A percentile compares a stretch with the other conserved stretches of the same genome.
These are phyloP conservation scores for Lepisosteus osseus DNA, from an alignment of 2,113 vertebrate genomes.

Conservation along the genomic window DNA sequence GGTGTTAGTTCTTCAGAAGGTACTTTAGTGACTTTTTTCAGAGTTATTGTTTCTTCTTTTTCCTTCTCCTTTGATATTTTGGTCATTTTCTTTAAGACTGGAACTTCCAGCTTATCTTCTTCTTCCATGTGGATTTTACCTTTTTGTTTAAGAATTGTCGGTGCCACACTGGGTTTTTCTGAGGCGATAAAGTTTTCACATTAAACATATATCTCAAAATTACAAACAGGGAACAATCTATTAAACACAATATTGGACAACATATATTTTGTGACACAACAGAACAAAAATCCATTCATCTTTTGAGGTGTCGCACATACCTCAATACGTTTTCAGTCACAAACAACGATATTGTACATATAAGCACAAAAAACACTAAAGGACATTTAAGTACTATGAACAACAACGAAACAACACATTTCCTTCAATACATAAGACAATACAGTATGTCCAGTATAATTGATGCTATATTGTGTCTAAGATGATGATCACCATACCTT, in stretches of 20 bases:
- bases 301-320: neutral
- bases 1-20: slow-evolving; percentile 45
- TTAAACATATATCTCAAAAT: slow-evolving; percentile 51
- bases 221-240: slow-evolving; percentile 35
- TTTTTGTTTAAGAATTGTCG: slow-evolving; percentile 62
- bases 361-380: slow-evolving; percentile 1
- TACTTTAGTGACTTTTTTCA: slow-evolving; percentile 51
- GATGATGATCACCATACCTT: slow-evolving; percentile 70
- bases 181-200: slow-evolving; percentile 66
- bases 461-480: slow-evolving; percentile 27
- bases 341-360: neutral
- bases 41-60: slow-evolving; percentile 47
- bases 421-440: neutral
- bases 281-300: slow-evolving; percentile 12
- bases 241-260: slow-evolving; percentile 31
- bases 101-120: slow-evolving; percentile 47
- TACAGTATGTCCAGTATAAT: slow-evolving; percentile 7
- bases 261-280: slow-evolving; percentile 27
- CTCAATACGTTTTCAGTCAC: neutral
- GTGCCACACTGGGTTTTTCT: slow-evolving; percentile 58
- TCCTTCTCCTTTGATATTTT: slow-evolving; percentile 45
- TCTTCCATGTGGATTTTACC: slow-evolving; percentile 57
- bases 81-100: slow-evolving; percentile 52
- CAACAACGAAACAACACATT: slow-evolving; percentile 15
- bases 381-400: slow-evolving; percentile 26